Base-by-base conservation (phyloP, 1,140 invertebrate species). In the Pinna nobilis region DNA sequence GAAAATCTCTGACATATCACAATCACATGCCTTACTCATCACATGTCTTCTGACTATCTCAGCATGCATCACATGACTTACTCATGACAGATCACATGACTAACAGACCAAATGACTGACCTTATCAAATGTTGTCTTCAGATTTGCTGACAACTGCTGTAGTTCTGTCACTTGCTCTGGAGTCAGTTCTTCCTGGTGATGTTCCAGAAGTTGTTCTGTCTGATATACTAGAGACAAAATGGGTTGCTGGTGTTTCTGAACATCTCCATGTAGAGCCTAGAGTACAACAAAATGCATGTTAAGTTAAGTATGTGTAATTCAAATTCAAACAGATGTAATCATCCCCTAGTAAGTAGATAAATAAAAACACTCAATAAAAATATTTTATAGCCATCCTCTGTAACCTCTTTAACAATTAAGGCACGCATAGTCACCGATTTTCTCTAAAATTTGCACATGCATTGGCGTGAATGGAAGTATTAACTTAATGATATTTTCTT, bases 201-300 rank as follows among this genome's bases (percentile, higher is more conserved):
- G 96, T 2, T 97, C 92, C 2, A 97, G 94, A 9, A 99, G 92
- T 84, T 97, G 95, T 60, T 96, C 93, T 2, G 97, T 94, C 91
- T 98, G 96, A 88, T 98, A 97, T 57, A 96, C 90, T 77, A 95
- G 95, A 20, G 95, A 93, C 41, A 94, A 93, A 2, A 98, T 94
- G 39, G 95, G 93, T 37, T 96, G 93, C 79, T 93, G 93, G 88
- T 98, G 95, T 50, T 93, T 92, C 81, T 96, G 94, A 23, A 98
- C 91, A 86, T 98, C 96, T 85, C 97, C 95, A 87, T 96, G 96
- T 69, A 98, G 93, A 87, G 94, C 93, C 94, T 97, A 88, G 30
- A 79, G 9, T 44, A n/a, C 39, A 44, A 44, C 9, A 44, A 11
- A 44, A n/a, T n/a, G n/a, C n/a, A n/a, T n/a, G n/a, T n/a, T n/a